phyloP scores from a whole-genome alignment of 1,140 invertebrate species.

The Conus ventricosus region DNA sequence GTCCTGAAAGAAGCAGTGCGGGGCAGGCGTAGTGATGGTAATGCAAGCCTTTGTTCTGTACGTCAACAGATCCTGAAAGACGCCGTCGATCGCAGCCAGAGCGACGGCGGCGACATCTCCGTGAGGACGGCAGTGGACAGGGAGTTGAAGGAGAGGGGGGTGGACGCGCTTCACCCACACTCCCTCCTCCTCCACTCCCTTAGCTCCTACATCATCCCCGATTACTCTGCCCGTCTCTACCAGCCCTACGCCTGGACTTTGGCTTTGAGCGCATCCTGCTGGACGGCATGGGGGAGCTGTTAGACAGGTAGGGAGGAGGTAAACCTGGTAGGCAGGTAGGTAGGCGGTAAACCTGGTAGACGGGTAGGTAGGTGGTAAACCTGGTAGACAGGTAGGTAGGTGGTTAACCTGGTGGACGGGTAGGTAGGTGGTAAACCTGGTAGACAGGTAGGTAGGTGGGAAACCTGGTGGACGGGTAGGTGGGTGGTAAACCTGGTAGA shows the following conservation, averaged over 20 bases:
- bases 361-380: too few species aligned
- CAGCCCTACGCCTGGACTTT: conserved; percentile 51
- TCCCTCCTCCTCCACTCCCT: conserved; percentile 30
- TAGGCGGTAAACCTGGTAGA: too few species aligned
- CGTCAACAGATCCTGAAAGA: conserved; percentile 14
- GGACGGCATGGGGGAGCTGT: conserved; percentile 63
- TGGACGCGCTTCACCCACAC: neutral
- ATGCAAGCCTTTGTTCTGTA: neutral
- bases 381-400: too few species aligned
- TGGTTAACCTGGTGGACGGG: too few species aligned
- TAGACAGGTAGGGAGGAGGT: conserved; percentile 43
- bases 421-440: too few species aligned
- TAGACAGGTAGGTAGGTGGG: too few species aligned
- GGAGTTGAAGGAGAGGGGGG: conserved; percentile 14
- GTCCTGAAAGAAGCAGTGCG: conserved; percentile 16
- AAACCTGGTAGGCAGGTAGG: too few species aligned
- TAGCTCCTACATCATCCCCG: conserved; percentile 39
- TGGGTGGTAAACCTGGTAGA: too few species aligned
- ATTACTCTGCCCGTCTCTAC: conserved; percentile 52
- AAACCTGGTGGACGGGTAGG: too few species aligned
- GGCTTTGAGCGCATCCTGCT: conserved; percentile 54
- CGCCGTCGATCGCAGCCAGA: conserved; percentile 12
- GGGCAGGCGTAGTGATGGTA: neutral
- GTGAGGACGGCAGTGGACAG: conserved; percentile 2
- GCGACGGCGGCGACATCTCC: conserved; percentile 15